Conservation (phyloP, 2,797 vertebrate genomes). For the Spheniscus humboldti region DNA sequence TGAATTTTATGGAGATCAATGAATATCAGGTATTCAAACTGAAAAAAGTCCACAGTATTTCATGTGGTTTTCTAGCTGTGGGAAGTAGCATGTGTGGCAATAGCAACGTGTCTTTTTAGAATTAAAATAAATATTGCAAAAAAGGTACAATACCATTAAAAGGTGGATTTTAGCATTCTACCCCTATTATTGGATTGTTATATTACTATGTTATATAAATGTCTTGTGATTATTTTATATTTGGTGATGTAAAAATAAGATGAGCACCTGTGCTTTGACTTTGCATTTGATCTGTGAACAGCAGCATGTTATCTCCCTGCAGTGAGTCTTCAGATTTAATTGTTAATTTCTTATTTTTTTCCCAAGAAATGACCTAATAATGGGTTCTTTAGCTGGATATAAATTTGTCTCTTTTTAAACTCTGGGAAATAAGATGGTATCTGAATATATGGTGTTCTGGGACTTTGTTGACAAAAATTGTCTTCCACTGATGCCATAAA, state of each 20-base stretch:
- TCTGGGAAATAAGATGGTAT: not conserved
- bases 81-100: not conserved
- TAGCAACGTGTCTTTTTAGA: not conserved
- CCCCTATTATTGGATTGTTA: not conserved
- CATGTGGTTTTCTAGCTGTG: not conserved
- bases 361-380: not conserved
- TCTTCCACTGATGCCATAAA: not conserved
- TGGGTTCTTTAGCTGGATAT: not conserved
- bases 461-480: not conserved
- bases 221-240: slow-evolving; percentile 4
- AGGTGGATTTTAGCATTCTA: not conserved
- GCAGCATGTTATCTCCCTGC: not conserved
- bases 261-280: slow-evolving; percentile 12
- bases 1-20: not conserved
- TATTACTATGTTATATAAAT: not conserved
- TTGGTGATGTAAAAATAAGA: not conserved
- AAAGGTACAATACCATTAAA: not conserved
- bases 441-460: not conserved
- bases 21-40: not conserved
- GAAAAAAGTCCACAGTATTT: not conserved
- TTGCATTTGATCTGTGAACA: slow-evolving; percentile 46
- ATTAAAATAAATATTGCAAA: not conserved
- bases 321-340: slow-evolving; percentile 36
- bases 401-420: not conserved
- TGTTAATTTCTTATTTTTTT: slow-evolving; percentile 19